Base-by-base conservation (phyloP, 2,797 vertebrate species). In the Chromobotia macracanthus region DNA sequence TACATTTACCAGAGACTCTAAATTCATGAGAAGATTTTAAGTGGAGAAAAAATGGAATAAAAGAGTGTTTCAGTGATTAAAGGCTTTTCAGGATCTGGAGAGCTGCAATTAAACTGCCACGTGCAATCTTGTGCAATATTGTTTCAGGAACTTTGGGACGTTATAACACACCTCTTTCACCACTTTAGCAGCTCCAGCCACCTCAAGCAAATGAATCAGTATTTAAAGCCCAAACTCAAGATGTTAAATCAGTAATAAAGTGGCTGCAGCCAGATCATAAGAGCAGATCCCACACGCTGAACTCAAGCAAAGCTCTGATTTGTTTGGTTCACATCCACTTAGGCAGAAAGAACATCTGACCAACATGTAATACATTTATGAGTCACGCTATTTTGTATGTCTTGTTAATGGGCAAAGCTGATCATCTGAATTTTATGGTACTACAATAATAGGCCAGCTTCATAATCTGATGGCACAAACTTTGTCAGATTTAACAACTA, bases 231-330 rank as follows among this genome's bases (percentile, higher is more conserved):
- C 8, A 35, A 50, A 48, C 25, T 50, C 8, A 19, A 7, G 55
- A 56, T 56, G 55, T 56, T 56, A 35, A 74, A 74, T 64, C 3
- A n/a, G 48, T 16, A 31, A 73, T 74, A 13, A 63, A 61, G 41
- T 9, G 31, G 71, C 48, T 15, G 16, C 18, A 5, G 16, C 2
- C 15, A 25, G 56, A 61, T 25, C 55, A 58, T 15, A 58, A 58
- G 55, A 23, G 21, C 21, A 58, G 51, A n/a, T 55, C 18, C n/a
- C 50, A 53, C 18, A 19, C 2, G 18, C 51, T 53, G 51, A 53
- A n/a, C 2, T 53, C 51, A 53, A 19, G 51, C 3, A 31, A 5
- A 3, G 3, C 5, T 31, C 31, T 31, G 31, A 31, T 31, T 31
- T 5, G 31, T 31, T 31, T 31, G 31, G 31, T 31, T 31, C 31